A percentile compares a stretch with the other conserved stretches of the same genome.
These are phyloP conservation scores for Polyommatus icarus DNA, from an alignment of 2,888 invertebrate species.

Conservation along the genomic window DNA sequence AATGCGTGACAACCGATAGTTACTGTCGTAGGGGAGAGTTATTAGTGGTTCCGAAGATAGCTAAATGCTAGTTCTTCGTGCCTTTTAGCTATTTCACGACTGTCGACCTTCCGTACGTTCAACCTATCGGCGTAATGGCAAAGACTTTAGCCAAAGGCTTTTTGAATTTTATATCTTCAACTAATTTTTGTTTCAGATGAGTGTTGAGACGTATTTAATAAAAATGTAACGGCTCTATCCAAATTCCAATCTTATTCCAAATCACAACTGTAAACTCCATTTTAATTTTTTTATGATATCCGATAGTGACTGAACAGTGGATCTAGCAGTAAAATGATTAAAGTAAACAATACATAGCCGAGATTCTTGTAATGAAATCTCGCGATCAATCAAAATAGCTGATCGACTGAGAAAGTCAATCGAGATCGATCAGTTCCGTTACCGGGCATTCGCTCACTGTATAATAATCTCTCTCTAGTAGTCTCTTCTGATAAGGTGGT, in stretches of 20 bases:
- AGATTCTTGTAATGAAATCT: conserved; percentile 14
- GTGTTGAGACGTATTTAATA: neutral
- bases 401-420: conserved; percentile 15
- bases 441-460: neutral
- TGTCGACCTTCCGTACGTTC: neutral
- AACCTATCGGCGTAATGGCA: neutral
- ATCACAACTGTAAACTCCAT: neutral
- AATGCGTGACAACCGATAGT: conserved; percentile 29
- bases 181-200: neutral
- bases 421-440: conserved; percentile 9
- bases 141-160: neutral
- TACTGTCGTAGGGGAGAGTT: conserved; percentile 14
- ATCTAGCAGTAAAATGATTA: neutral
- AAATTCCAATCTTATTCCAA: neutral
- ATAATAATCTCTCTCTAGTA: no score
- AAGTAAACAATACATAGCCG: conserved; percentile 2
- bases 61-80: conserved; percentile 17
- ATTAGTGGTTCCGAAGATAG: conserved; percentile 26
- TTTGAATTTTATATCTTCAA: neutral
- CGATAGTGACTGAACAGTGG: neutral
- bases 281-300: neutral
- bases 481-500: neutral
- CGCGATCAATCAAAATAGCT: conserved; percentile 13
- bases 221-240: neutral
- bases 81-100: conserved; percentile 3